Evolutionary conservation across 2,797 vertebrate species (phyloP).

Genomic region (Platyrinchus mystaceus): DNA sequence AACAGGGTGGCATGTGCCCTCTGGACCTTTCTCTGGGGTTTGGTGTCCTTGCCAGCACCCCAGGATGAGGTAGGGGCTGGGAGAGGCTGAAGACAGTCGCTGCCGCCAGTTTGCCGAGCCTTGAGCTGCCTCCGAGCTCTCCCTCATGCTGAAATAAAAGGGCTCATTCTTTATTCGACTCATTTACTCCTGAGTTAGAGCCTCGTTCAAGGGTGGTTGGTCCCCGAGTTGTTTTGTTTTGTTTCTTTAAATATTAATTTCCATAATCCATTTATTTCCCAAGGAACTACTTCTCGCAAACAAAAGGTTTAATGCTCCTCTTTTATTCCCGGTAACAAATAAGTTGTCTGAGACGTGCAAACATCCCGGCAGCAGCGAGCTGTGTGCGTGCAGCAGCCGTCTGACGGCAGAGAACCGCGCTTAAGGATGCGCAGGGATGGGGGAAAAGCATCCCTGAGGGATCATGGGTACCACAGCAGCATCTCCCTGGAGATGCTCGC

Average conservation of each 20-base stretch:
- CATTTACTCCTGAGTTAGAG: constrained; percentile 44
- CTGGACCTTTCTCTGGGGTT: background rate
- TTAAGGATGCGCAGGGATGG: fast-evolving
- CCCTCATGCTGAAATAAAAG: background rate
- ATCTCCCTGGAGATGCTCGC: background rate
- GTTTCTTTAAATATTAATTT: constrained; percentile 65
- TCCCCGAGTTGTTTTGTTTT: constrained; percentile 45
- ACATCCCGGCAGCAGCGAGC: background rate
- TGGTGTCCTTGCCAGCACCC: background rate
- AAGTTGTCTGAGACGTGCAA: constrained; percentile 18
- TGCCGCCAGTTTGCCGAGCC: background rate
- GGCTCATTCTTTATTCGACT: constrained; percentile 19
- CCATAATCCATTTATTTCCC: constrained; percentile 61
- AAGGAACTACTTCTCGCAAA: constrained; percentile 42
- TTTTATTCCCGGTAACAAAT: constrained; percentile 57
- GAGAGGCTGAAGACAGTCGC: fast-evolving
- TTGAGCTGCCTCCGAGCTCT: background rate
- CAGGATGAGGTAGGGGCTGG: background rate
- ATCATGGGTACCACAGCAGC: background rate
- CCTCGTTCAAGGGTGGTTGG: constrained; percentile 43
- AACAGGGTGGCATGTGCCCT: fast-evolving
- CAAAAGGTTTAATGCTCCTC: constrained; percentile 35
- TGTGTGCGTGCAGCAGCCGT: background rate
- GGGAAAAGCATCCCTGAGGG: background rate
- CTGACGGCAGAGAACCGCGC: fast-evolving